Evolutionary conservation across 2,797 vertebrate genomes (phyloP).

Genomic region (Carcharodon carcharias): DNA sequence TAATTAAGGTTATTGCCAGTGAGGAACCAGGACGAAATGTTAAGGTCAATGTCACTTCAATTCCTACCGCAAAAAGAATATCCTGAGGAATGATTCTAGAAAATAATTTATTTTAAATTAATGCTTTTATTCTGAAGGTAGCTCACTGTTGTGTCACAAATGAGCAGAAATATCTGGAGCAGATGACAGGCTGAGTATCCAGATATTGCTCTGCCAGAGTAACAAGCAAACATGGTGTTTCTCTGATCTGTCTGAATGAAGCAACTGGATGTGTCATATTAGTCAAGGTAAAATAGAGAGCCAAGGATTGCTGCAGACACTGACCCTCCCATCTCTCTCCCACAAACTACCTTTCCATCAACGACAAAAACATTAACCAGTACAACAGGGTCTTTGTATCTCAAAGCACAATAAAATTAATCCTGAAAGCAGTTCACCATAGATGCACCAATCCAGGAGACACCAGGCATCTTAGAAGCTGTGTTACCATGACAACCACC

Average conservation of each 20-base stretch:
- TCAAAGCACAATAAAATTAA: constrained; percentile 45
- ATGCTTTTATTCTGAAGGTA: not conserved
- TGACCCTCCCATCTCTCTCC: constrained; percentile 38
- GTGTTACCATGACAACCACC: constrained; percentile 57
- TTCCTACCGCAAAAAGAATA: not conserved
- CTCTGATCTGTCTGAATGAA: not conserved
- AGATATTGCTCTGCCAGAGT: not conserved
- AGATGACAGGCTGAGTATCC: not conserved
- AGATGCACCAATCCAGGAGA: constrained; percentile 48
- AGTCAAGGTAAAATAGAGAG: not conserved
- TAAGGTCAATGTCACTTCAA: not conserved
- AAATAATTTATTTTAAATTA: not conserved
- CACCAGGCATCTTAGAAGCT: constrained; percentile 54
- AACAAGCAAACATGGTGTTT: not conserved
- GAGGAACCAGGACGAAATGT: not conserved
- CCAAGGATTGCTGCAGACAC: constrained; percentile 7
- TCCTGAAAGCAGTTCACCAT: constrained; percentile 47
- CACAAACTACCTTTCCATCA: constrained; percentile 39
- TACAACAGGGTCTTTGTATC: constrained; percentile 43
- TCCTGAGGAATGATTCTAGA: not conserved
- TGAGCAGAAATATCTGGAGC: not conserved
- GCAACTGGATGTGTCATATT: not conserved
- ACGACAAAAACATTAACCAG: constrained; percentile 4
- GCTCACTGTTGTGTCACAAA: not conserved
- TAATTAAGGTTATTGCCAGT: not conserved